Base-by-base conservation (phyloP, 2,888 invertebrate species). In the Spodoptera picta region DNA sequence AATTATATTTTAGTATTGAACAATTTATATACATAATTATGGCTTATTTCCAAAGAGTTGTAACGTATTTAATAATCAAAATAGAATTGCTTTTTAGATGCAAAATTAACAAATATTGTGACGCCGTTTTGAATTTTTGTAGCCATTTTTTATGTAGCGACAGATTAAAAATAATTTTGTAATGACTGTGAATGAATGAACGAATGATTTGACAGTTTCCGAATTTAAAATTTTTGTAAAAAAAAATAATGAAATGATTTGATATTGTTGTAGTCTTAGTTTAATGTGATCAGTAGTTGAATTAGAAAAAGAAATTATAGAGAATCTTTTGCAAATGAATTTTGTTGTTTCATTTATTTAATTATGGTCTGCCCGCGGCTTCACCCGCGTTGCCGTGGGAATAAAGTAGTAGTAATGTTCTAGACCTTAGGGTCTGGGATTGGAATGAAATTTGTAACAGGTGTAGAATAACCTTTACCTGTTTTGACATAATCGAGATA, bases 261-360 rank as follows among this genome's bases (percentile, higher is more conserved):
- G 27, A 54, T 66, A 48, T 46, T 4, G 52, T 60, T n/a, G 59
- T 79, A 77, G 77, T 42, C 44, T 42, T 65, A 75, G 65, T 65
- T 0, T 45, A 51, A 52, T 75, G 79, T 74, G 69, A 79, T 60
- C 43, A 60, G 62, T 79, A 74, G 71, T 56, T 7, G 42, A 65
- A 45, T 60, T 75, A 75, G 68, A 53, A 14, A 63, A 73, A 63
- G 66, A 79, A 75, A 79, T 80, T 79, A 75, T 80, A 79, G 75
- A 44, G 52, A 31, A 60, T 36, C 60, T 63, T 61, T 74, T 77
- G 78, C 78, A 79, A 69, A 57, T 67, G 27, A 72, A 36, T 53
- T 65, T 69, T 62, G 57, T 64, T 77, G 60, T 11, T 9, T 3
- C 3, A 10, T 6, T 1, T 19, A 19, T 19, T 19, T 19, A 19